These are phyloP conservation scores for Echeneis naucrates DNA, from an alignment of 2,797 vertebrate genomes.

Conservation along the genomic window DNA sequence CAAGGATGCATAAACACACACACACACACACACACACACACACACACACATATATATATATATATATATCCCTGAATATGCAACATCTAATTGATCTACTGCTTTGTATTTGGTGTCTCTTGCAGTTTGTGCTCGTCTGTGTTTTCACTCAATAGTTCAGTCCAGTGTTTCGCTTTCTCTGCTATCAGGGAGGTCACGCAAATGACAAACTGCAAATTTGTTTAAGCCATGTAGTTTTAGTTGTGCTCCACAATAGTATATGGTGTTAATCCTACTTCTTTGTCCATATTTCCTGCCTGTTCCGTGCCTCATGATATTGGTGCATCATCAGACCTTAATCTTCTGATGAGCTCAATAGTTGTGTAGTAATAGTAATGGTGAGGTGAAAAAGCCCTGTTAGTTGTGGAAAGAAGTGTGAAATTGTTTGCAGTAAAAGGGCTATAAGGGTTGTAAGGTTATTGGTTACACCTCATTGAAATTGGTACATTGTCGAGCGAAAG, in stretches of 20 bases:
- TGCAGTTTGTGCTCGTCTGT: too few species aligned
- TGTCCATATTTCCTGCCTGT: background rate
- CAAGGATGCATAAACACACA: conserved; percentile 3
- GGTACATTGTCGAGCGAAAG: background rate
- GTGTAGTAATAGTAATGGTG: too few species aligned
- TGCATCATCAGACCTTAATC: background rate
- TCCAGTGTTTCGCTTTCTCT: too few species aligned
- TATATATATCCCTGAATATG: too few species aligned
- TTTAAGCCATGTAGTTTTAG: background rate
- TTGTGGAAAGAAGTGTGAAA: background rate
- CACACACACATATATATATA: too few species aligned
- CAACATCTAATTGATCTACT: too few species aligned
- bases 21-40: background rate
- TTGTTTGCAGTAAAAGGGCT: background rate
- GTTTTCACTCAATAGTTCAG: too few species aligned
- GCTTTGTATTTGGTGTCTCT: too few species aligned
- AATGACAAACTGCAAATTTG: background rate
- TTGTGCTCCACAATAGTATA: background rate
- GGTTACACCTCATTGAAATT: background rate
- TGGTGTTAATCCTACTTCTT: too few species aligned
- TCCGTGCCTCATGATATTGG: background rate
- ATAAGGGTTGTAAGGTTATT: too few species aligned
- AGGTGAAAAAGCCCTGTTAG: too few species aligned
- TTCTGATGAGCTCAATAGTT: too few species aligned
- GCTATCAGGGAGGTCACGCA: background rate